Percentiles rank a stretch among this genome's conserved stretches.
These are phyloP conservation scores for Acrossocheilus fasciatus DNA, from an alignment of 2,797 vertebrate genomes.

Conservation along the genomic window DNA sequence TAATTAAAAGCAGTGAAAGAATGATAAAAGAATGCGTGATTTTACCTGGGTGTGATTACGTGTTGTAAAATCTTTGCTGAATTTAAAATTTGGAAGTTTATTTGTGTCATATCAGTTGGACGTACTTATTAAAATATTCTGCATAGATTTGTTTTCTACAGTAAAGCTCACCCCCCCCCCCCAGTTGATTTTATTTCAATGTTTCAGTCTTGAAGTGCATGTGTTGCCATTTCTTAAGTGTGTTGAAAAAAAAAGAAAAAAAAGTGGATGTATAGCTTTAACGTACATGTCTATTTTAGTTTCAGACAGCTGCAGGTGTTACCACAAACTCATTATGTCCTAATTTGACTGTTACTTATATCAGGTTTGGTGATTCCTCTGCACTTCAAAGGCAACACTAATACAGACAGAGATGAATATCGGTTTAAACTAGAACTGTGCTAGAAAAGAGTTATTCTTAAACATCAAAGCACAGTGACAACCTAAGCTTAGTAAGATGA, in stretches of 20 bases:
- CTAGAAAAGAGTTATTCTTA: not conserved
- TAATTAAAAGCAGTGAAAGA: not conserved
- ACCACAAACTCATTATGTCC: not conserved
- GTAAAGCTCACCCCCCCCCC: not conserved
- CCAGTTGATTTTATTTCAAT: not conserved
- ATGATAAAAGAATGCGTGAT: not conserved
- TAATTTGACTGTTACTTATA: constrained; percentile 6
- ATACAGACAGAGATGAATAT: not conserved
- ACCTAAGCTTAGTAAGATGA: not conserved
- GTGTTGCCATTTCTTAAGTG: not conserved
- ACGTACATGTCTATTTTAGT: constrained; percentile 11
- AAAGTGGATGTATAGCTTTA: constrained; percentile 6
- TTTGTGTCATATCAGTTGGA: too few relatives aligned
- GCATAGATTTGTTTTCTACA: not conserved
- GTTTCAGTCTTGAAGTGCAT: not conserved
- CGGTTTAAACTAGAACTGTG: constrained; percentile 22
- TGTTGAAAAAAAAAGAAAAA: not conserved
- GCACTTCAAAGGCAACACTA: not conserved
- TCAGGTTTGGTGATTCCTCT: not conserved
- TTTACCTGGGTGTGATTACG: not conserved
- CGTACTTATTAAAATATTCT: not conserved
- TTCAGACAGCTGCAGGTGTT: constrained; percentile 22
- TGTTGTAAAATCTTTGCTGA: not conserved
- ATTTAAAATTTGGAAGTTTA: not conserved
- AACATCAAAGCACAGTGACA: constrained; percentile 4